Conservation (phyloP, 1,140 invertebrate species). For the Phocides pigmalion region DNA sequence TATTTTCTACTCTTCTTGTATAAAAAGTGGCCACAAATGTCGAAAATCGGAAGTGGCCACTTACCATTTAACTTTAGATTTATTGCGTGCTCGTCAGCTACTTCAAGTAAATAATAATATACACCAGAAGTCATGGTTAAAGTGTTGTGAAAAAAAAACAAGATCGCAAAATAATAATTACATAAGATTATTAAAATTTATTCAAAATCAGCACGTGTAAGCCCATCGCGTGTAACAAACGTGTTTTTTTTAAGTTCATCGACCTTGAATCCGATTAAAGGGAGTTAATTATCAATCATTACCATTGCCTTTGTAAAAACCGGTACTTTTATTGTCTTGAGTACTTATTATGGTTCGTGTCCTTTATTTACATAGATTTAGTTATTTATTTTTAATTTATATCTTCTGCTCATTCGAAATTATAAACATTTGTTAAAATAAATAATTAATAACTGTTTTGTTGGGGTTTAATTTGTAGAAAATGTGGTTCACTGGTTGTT, state of each 20-base stretch:
- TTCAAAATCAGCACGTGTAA: slow-evolving; percentile 4
- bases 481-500: too few relatives aligned
- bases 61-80: too few relatives aligned
- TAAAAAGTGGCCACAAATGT: too few relatives aligned
- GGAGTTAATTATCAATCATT: background rate
- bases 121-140: background rate
- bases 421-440: too few relatives aligned
- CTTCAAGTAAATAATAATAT: background rate
- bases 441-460: too few relatives aligned
- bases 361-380: too few relatives aligned
- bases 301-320: background rate
- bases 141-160: background rate
- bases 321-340: background rate
- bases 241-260: slow-evolving; percentile 8
- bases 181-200: slow-evolving; percentile 1
- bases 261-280: background rate
- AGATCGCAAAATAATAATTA: background rate
- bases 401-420: too few relatives aligned
- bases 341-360: background rate
- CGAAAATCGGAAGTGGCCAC: too few relatives aligned
- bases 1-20: too few relatives aligned
- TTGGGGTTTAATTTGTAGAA: too few relatives aligned
- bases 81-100: too few relatives aligned
- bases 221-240: slow-evolving; percentile 3
- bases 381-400: background rate